These are phyloP conservation scores for Riptortus pedestris DNA, from an alignment of 1,140 invertebrate species.

Conservation along the genomic window DNA sequence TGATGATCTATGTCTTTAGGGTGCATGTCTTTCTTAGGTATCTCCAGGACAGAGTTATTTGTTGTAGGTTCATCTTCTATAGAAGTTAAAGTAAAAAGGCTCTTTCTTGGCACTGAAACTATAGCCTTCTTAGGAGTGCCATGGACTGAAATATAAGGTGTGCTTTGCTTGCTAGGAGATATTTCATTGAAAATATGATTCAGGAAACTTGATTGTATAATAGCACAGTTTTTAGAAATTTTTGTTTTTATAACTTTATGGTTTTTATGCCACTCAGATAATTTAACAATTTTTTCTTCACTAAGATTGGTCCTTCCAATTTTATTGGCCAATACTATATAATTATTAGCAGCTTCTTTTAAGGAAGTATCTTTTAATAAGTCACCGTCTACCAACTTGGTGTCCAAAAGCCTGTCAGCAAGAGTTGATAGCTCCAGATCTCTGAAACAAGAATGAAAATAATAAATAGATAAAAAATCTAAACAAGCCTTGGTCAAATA, in stretches of 20 bases:
- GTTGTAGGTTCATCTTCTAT: not conserved
- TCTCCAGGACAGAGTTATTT: too few species aligned
- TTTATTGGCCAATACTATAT: slow-evolving; percentile 1
- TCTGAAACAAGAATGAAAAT: slow-evolving; percentile 25
- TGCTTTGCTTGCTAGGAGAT: not conserved
- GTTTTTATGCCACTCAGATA: slow-evolving; percentile 9
- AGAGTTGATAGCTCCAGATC: slow-evolving; percentile 29
- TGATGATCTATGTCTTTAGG: too few species aligned
- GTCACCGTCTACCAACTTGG: slow-evolving; percentile 15
- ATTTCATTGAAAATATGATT: not conserved
- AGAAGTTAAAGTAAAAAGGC: not conserved
- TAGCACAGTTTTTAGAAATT: not conserved
- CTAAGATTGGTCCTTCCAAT: not conserved
- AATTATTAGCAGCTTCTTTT: not conserved
- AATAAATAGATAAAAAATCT: slow-evolving; percentile 17
- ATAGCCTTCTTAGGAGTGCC: not conserved
- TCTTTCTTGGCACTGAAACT: not conserved
- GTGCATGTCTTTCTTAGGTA: too few species aligned
- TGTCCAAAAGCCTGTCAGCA: slow-evolving; percentile 30
- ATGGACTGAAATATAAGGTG: not conserved
- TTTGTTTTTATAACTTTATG: slow-evolving; percentile 22
- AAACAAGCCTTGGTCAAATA: too few species aligned
- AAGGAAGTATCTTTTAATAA: not conserved
- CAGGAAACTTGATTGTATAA: not conserved
- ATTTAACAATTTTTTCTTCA: not conserved